Conservation (phyloP, 2,888 invertebrate species). For the Osedax fenrisi region DNA sequence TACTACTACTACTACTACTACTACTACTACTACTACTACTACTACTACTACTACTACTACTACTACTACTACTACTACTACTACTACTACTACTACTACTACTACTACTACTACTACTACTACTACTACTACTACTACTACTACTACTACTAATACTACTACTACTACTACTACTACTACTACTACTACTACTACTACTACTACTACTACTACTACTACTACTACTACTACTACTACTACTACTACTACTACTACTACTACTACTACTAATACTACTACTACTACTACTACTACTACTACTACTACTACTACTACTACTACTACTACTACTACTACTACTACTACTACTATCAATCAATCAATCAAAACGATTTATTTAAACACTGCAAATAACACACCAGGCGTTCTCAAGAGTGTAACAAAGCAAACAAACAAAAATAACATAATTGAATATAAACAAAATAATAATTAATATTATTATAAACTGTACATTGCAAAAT, state of each 20-base stretch:
- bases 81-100: constrained; percentile 4
- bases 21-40: not conserved
- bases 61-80: not conserved
- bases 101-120: constrained; percentile 4
- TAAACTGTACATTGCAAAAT: too few relatives aligned
- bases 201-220: constrained; percentile 6
- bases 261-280: not conserved
- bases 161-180: constrained; percentile 7
- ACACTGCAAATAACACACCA: too few relatives aligned
- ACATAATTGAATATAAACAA: too few relatives aligned
- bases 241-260: not conserved
- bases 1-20: not conserved
- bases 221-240: not conserved
- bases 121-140: not conserved
- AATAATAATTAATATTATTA: too few relatives aligned
- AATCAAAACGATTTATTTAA: too few relatives aligned
- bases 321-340: constrained; percentile 2
- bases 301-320: not conserved
- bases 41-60: not conserved
- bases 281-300: constrained; percentile 2
- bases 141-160: not conserved
- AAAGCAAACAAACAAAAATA: too few relatives aligned
- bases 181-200: constrained; percentile 7
- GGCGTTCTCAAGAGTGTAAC: too few relatives aligned
- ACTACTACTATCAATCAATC: too few relatives aligned